These are phyloP conservation scores for Cranoglanis bouderius DNA, from an alignment of 2,113 vertebrate species.

Conservation along the genomic window DNA sequence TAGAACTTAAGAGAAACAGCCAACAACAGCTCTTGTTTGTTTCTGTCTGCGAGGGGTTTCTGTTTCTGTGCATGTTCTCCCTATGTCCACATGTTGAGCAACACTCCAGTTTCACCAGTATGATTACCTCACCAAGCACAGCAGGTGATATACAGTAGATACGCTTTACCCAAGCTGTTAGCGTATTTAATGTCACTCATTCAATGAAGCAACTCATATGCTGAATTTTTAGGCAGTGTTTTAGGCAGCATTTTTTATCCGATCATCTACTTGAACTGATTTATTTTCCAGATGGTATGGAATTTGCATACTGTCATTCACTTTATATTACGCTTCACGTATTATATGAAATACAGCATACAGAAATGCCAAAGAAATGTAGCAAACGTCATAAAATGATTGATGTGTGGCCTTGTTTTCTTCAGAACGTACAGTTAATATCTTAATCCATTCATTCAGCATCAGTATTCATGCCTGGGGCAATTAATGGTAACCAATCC, in stretches of 20 bases:
- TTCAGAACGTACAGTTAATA: background rate
- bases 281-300: background rate
- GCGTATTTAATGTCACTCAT: background rate
- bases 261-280: background rate
- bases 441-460: background rate
- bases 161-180: background rate
- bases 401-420: too few relatives aligned
- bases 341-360: background rate
- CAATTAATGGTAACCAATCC: background rate
- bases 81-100: too few relatives aligned
- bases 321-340: background rate
- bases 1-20: too few relatives aligned
- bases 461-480: background rate
- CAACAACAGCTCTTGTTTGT: too few relatives aligned
- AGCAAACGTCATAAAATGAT: background rate
- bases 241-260: background rate
- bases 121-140: background rate
- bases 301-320: background rate
- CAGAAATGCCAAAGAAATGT: background rate
- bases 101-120: too few relatives aligned
- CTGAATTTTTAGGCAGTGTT: too few relatives aligned
- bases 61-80: too few relatives aligned
- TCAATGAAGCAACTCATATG: too few relatives aligned
- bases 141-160: background rate
- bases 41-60: too few relatives aligned